These are phyloP conservation scores for Eutolmus rufibarbis DNA, from an alignment of 2,888 invertebrate genomes.

Conservation along the genomic window DNA sequence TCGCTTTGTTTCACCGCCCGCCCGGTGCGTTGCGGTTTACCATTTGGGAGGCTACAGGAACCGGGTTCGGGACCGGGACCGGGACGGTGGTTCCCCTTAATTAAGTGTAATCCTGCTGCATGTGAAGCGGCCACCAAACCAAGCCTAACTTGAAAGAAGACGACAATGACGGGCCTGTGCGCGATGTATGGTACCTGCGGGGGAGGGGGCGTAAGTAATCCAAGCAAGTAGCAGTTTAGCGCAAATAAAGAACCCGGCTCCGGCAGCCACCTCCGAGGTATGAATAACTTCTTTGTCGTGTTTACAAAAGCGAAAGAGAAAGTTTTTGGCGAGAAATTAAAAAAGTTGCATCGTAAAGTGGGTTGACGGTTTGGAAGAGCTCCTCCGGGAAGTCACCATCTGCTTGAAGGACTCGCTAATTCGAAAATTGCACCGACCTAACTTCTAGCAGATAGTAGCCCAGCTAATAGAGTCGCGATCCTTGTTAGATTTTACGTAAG, in stretches of 20 bases:
- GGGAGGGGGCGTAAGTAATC: neutral
- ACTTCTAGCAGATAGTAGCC: no score
- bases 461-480: neutral
- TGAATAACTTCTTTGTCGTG: slow-evolving; percentile 10
- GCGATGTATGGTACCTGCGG: neutral
- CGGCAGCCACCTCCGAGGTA: neutral
- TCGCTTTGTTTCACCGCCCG: neutral
- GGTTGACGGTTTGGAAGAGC: neutral
- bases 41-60: neutral
- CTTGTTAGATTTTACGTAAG: neutral
- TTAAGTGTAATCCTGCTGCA: slow-evolving; percentile 7
- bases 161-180: neutral
- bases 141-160: neutral
- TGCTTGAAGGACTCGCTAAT: neutral
- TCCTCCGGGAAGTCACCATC: neutral
- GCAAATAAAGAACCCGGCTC: neutral
- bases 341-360: neutral
- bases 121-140: neutral
- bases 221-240: neutral
- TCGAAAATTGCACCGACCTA: neutral
- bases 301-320: neutral
- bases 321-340: slow-evolving; percentile 1
- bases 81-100: neutral
- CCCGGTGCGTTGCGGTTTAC: neutral
- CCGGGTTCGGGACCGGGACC: neutral